phyloP scores from a whole-genome alignment of 2,888 invertebrate species.

The Horisme vitalbata region DNA sequence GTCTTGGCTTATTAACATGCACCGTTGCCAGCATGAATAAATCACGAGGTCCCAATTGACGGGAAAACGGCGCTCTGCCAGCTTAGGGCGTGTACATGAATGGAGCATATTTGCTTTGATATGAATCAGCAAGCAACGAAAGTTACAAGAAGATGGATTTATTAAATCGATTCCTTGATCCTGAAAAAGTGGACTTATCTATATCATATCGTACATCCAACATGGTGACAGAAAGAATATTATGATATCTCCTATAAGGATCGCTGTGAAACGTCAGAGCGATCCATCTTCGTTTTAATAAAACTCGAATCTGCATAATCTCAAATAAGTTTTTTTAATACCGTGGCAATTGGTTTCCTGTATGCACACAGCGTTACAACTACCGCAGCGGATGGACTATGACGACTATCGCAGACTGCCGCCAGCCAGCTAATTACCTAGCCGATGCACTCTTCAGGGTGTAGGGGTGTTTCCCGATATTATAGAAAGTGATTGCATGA shows the following conservation, averaged over 20 bases:
- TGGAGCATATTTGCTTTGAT: not conserved
- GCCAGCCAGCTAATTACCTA: slow-evolving; percentile 50
- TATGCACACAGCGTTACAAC: slow-evolving; percentile 32
- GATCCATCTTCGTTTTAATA: too few relatives aligned
- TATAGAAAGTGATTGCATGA: slow-evolving; percentile 33
- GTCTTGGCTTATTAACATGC: slow-evolving; percentile 57
- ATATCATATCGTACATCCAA: too few relatives aligned
- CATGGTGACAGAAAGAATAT: too few relatives aligned
- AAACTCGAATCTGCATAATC: too few relatives aligned
- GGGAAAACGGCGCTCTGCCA: slow-evolving; percentile 55
- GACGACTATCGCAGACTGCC: slow-evolving; percentile 49
- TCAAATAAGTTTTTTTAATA: too few relatives aligned
- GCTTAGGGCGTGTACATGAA: slow-evolving; percentile 25
- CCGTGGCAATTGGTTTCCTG: not conserved
- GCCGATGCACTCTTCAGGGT: slow-evolving; percentile 43
- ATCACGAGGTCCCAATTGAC: slow-evolving; percentile 59
- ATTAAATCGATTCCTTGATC: too few relatives aligned
- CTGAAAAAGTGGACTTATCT: too few relatives aligned
- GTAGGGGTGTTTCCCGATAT: slow-evolving; percentile 52
- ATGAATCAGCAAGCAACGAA: not conserved
- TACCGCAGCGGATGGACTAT: slow-evolving; percentile 50
- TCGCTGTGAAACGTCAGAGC: too few relatives aligned
- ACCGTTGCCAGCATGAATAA: slow-evolving; percentile 52
- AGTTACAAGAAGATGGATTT: too few relatives aligned
- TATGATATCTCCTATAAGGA: too few relatives aligned